A percentile compares a stretch with the other conserved stretches of the same genome.
These are phyloP conservation scores for Parasteatoda lunata DNA, from an alignment of 2,888 invertebrate species.

Conservation along the genomic window DNA sequence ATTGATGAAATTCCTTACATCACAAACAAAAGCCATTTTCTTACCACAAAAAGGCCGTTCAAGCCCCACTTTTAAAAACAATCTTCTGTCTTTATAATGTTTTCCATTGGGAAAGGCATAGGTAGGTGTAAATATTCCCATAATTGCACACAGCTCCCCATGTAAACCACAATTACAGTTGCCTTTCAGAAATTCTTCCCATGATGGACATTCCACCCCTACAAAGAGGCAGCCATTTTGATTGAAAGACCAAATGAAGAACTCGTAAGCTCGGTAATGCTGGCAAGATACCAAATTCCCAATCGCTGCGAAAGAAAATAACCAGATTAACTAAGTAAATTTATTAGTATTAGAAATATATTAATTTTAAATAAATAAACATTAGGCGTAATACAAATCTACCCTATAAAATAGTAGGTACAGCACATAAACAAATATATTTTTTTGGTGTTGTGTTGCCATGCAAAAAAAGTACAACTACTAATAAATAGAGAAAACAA, in stretches of 20 bases:
- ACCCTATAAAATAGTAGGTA: too few species aligned
- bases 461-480: too few species aligned
- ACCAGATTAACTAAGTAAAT: neutral
- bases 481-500: too few species aligned
- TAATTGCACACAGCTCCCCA: slow-evolving; percentile 62
- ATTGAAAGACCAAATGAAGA: slow-evolving; percentile 74
- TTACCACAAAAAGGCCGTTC: slow-evolving; percentile 63
- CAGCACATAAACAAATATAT: too few species aligned
- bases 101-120: slow-evolving; percentile 12
- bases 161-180: slow-evolving; percentile 49
- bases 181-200: slow-evolving; percentile 41
- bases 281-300: slow-evolving; percentile 57
- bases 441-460: too few species aligned
- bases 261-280: slow-evolving; percentile 59
- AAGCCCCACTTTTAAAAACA: slow-evolving; percentile 56
- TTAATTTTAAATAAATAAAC: too few species aligned
- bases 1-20: too few species aligned
- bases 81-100: slow-evolving; percentile 38
- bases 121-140: slow-evolving; percentile 56
- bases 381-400: too few species aligned
- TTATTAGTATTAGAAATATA: slow-evolving; percentile 5
- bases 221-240: slow-evolving; percentile 55
- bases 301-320: slow-evolving; percentile 9
- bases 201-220: slow-evolving; percentile 48
- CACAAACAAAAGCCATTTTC: too few species aligned